A percentile compares a stretch with the other conserved stretches of the same genome.
These are phyloP conservation scores for Noctua janthina DNA, from an alignment of 2,888 invertebrate genomes.

Conservation along the genomic window DNA sequence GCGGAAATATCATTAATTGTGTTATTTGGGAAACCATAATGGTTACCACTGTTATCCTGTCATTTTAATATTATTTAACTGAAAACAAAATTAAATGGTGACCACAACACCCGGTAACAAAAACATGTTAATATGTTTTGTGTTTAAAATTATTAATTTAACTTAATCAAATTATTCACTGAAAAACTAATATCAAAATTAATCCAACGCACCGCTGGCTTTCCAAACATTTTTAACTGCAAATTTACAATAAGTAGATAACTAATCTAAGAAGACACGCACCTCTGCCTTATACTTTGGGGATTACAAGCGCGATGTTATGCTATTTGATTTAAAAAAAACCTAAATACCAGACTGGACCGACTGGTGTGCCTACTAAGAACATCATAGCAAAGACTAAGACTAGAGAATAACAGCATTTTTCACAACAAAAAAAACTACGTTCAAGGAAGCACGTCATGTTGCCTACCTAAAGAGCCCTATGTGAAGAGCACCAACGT, in stretches of 20 bases:
- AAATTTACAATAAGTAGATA: not conserved
- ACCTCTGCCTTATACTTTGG: not conserved
- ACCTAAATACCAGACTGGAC: not conserved
- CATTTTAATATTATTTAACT: not conserved
- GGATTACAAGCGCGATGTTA: not conserved
- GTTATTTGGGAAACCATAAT: not conserved
- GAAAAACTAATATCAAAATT: not conserved
- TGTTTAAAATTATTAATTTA: conserved; percentile 3
- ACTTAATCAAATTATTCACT: not conserved
- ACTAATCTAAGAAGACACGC: not conserved
- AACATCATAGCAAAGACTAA: conserved; percentile 6
- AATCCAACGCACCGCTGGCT: not conserved
- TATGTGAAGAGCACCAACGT: not conserved
- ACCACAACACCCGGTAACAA: conserved; percentile 15
- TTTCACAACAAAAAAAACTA: not conserved
- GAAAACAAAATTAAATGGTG: not conserved
- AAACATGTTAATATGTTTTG: not conserved
- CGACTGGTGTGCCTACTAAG: not conserved
- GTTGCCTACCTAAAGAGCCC: not conserved
- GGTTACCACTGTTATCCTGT: not conserved
- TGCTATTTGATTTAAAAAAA: not conserved
- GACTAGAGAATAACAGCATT: not conserved
- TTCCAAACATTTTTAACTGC: not conserved
- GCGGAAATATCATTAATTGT: not conserved
- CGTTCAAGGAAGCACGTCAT: not conserved